Base-by-base conservation (phyloP, 2,113 vertebrate species). In the Lophius piscatorius region DNA sequence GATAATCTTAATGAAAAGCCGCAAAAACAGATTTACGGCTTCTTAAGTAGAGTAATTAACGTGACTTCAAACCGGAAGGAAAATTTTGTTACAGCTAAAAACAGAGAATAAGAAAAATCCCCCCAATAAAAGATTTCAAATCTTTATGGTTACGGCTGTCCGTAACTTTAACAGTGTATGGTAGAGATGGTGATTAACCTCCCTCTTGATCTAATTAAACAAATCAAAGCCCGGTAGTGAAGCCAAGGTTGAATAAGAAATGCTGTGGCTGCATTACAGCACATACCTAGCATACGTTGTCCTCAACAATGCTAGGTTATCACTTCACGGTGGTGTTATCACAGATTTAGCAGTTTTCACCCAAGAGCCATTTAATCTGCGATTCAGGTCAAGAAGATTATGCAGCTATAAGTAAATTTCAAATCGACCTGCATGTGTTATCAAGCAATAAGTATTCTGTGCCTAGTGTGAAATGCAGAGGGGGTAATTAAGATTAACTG, bases 1-100 rank as follows among this genome's bases (percentile, higher is more conserved):
- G 68, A 64, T 86, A 83, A 90, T 91, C 86, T 83, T 91, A 90
- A 90, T 90, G 88, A 87, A 90, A 90, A 90, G 89, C 89, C 89
- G 65, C 78, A 69, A 83, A 77, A 59, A 56, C 82, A 86, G 80
- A 86, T 87, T 78, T 76, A 62, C 42, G 73, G 67, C 55, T 81
- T 74, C 77, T 66, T 63, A 75, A 69, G 77, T 84, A 77, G 85
- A 90, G 89, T 87, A 85, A 86, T 89, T 85, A 89, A 83, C 82
- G 60, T 63, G 82, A 81, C 72, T 70, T 14, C 34, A 44, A 67
- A 70, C 52, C 36, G 58, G 9, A 11, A 41, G 51, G 13, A 61
- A 34, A 63, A 42, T 64, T 69, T 66, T 62, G 49, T 39, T 71
- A n/a, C 31, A 60, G 47, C 41, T 52, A 51, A 38, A 50, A 52